Base-by-base conservation (phyloP, 2,888 invertebrate species). In the Sesia apiformis region DNA sequence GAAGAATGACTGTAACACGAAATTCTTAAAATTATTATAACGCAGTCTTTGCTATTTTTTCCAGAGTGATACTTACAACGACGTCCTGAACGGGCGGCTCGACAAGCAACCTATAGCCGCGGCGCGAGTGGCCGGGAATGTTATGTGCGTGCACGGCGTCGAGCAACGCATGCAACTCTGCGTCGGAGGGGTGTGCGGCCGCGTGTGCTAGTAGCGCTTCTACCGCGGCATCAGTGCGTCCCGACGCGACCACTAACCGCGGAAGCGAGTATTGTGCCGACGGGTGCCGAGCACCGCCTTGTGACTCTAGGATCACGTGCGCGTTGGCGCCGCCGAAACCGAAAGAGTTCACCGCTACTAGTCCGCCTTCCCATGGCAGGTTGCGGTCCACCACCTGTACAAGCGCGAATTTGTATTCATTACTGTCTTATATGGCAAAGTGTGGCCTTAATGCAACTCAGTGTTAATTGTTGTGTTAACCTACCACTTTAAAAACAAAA, bases 301-400 rank as follows among this genome's bases (percentile, higher is more conserved):
- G 94, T 4, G 96, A 95, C 74, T 94, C 93, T 7, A 98, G 90
- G 63, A 98, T 91, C 0, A 97, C 86, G 84, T 98, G 98, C n/a
- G 96, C 97, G 84, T 98, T 98, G 50, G 97, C 97, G 55, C 99
- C 99, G 59, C 99, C 99, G 85, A 99, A 99, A 23, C 99, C 99
- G 82, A 99, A 99, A 5, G 98, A 98, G 89, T 99, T 99, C 40
- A 99, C 84, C 38, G 95, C 98, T 53, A 96, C 94, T 57, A 96
- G 91, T n/a, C 98, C 98, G 52, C 98, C 98, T 55, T 94, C 93
- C 95, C 96, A 98, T 39, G 93, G 92, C 59, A 92, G 93, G 69
- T 95, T 93, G 76, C 94, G 92, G 62, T 94, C 92, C 38, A 99
- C 96, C 53, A 98, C 97, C 90, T 91, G 71, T 55, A 55, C 5